Base-by-base conservation (phyloP, 2,888 invertebrate genomes). In the Palloptera scutellata region DNA sequence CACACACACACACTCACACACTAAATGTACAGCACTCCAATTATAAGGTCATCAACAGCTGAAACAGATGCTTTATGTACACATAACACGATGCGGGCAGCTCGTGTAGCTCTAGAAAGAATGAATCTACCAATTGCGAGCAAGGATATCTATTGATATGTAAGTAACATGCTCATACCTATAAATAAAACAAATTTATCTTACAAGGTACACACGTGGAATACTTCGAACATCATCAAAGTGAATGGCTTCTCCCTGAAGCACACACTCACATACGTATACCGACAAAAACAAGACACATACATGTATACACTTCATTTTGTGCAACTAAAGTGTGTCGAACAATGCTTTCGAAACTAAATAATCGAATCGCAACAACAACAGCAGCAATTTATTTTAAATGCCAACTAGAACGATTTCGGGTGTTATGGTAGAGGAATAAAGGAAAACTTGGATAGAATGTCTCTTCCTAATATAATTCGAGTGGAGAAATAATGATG, bases 31-130 rank as follows among this genome's bases (percentile, higher is more conserved):
- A 73, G 6, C 30, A 77, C 77, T 79, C 77, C 81, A 82, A 81
- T 82, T 82, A 81, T 79, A 80, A 79, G 78, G 76, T 75, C 81
- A 82, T 81, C 81, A 81, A 68, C 77, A 78, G 78, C 77, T 76
- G 74, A 69, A 74, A 69, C 72, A 41, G 52, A 17, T 64, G 52
- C 43, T 52, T 41, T 9, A 42, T 15, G 6, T 6, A 30, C 30
- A 30, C 30, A 30, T 30, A 30, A 6, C 2, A 30, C 3, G 30
- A 30, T 30, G 6, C 30, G 30, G 30, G 30, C 30, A 30, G 30
- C 30, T 6, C 6, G 30, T 30, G 6, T 30, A 30, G 30, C 30
- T 30, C 30, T 30, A 30, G 3, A 30, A 4, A 4, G 30, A 4
- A 30, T 30, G n/a, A n/a, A 30, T 30, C 30, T 30, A 4, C 6